Evolutionary conservation across 2,113 vertebrate genomes (phyloP).

Genomic region (Nymphicus hollandicus): DNA sequence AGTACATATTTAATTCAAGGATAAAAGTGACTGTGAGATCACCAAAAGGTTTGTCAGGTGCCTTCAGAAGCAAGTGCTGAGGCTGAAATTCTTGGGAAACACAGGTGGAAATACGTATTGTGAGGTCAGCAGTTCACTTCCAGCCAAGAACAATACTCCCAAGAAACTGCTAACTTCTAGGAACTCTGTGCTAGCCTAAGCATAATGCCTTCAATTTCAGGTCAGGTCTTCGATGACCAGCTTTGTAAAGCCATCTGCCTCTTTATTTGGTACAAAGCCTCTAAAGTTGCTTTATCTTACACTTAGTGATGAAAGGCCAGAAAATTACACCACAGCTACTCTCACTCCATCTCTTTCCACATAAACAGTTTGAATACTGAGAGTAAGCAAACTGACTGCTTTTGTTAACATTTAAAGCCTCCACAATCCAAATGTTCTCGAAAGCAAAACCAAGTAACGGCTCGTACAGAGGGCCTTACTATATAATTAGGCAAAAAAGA

Average conservation of each 20-base stretch:
- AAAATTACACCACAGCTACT: background rate
- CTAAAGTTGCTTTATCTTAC: background rate
- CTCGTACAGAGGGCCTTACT: background rate
- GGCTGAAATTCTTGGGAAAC: background rate
- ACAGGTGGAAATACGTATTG: background rate
- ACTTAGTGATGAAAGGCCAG: background rate
- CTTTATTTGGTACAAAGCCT: background rate
- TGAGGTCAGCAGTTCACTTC: background rate
- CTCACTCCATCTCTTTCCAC: background rate
- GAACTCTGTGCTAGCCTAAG: background rate
- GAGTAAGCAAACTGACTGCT: background rate
- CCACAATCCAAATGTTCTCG: background rate
- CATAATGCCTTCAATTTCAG: background rate
- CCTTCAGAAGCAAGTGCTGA: background rate
- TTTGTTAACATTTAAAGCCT: background rate
- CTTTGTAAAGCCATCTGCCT: background rate
- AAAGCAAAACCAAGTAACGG: background rate
- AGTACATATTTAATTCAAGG: background rate
- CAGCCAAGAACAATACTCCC: background rate
- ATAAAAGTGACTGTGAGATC: background rate
- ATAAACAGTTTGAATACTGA: background rate
- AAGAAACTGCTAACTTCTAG: background rate
- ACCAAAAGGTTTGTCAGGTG: conserved; percentile 6
- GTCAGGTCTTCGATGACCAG: background rate
- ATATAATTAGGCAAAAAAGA: background rate